phyloP scores from a whole-genome alignment of 2,113 vertebrate species.

The Drymodes brunneopygia region DNA sequence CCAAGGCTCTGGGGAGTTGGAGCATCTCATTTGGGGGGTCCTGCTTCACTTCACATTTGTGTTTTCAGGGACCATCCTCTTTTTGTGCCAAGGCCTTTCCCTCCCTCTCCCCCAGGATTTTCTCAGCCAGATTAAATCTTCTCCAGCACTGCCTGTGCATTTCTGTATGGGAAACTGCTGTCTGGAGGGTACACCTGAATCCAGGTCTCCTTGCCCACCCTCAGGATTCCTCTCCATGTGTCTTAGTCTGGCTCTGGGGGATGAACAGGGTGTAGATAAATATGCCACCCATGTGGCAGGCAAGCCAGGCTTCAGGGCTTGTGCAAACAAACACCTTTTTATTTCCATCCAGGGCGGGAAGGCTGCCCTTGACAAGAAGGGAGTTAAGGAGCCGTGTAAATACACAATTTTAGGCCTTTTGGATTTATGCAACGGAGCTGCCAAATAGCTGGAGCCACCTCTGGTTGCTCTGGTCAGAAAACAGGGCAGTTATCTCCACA shows the following conservation, averaged over 20 bases:
- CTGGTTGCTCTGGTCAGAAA: neutral
- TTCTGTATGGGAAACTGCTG: neutral
- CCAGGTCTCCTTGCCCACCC: neutral
- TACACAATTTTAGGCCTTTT: neutral
- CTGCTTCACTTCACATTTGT: rapidly evolving
- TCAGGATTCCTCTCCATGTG: neutral
- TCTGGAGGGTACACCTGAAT: neutral
- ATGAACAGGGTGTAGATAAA: neutral
- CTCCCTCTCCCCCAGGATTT: neutral
- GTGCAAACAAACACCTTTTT: neutral
- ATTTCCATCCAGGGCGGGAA: neutral
- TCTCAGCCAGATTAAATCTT: neutral
- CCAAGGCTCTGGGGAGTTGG: neutral
- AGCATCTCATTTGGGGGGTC: neutral
- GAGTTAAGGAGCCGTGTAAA: neutral
- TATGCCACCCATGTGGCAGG: neutral
- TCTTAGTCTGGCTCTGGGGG: neutral
- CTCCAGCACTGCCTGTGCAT: neutral
- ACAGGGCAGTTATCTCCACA: neutral
- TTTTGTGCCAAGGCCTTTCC: neutral
- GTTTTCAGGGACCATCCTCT: neutral
- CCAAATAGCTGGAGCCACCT: neutral
- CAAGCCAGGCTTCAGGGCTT: neutral
- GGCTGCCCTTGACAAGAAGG: neutral
- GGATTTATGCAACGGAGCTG: neutral